Evolutionary conservation across 2,888 invertebrate genomes (phyloP).

Genomic region (Sepiola atlantica): DNA sequence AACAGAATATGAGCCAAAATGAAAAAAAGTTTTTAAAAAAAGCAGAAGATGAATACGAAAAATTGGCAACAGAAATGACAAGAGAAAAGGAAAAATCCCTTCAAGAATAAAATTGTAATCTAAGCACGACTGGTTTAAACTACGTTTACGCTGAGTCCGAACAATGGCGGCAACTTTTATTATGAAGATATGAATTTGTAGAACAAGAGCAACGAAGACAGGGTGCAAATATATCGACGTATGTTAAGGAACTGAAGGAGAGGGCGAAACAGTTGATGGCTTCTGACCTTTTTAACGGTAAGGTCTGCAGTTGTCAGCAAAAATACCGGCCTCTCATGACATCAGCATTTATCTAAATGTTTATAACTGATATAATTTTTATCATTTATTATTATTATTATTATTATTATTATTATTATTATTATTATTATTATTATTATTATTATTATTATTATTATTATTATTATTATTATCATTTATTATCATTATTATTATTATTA

Average conservation of each 20-base stretch:
- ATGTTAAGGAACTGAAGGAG: neutral
- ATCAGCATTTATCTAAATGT: neutral
- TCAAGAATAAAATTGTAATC: neutral
- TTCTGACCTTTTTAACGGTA: neutral
- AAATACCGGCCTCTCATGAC: neutral
- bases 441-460: too few relatives aligned
- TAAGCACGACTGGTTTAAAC: neutral
- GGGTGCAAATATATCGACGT: neutral
- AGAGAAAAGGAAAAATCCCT: neutral
- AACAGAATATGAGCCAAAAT: neutral
- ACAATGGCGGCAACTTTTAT: neutral
- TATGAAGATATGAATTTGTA: slow-evolving; percentile 12
- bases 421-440: too few relatives aligned
- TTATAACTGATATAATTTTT: neutral
- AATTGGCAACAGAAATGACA: neutral
- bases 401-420: too few relatives aligned
- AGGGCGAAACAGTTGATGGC: neutral
- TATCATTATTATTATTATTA: too few relatives aligned
- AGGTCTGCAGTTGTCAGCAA: neutral
- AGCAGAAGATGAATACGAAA: neutral
- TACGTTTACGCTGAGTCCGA: neutral
- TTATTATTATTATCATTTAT: too few relatives aligned
- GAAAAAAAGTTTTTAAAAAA: neutral
- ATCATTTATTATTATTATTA: too few relatives aligned
- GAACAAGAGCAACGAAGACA: slow-evolving; percentile 11